Evolutionary conservation across 2,888 invertebrate genomes (phyloP).

Genomic region (Hyposoter dolosus): DNA sequence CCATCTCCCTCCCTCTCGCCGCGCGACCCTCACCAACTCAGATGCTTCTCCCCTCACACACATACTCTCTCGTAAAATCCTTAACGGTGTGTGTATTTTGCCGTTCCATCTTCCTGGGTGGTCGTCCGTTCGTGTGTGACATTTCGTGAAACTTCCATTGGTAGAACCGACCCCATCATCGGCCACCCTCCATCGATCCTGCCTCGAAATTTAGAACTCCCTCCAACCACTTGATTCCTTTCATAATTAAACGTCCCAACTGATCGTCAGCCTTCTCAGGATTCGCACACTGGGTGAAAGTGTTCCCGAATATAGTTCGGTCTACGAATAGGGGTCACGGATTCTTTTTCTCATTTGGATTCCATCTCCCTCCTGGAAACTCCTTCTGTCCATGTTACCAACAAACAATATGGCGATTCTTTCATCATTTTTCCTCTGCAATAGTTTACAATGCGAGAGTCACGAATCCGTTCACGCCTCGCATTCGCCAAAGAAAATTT

Average conservation of each 20-base stretch:
- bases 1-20: constrained; percentile 45
- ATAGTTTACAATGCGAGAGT: not conserved
- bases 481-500: too few species aligned
- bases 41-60: constrained; percentile 39
- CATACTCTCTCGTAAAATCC: constrained; percentile 14
- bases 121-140: constrained; percentile 35
- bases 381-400: not conserved
- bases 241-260: constrained; percentile 37
- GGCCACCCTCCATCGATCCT: constrained; percentile 45
- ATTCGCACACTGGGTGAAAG: constrained; percentile 39
- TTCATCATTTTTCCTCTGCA: not conserved
- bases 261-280: constrained; percentile 4
- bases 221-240: constrained; percentile 36
- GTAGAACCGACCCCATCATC: constrained; percentile 34
- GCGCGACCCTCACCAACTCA: constrained; percentile 47
- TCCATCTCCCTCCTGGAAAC: not conserved
- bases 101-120: constrained; percentile 29
- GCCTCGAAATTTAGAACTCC: constrained; percentile 16
- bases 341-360: not conserved
- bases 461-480: not conserved
- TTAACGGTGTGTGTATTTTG: constrained; percentile 15
- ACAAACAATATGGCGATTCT: constrained; percentile 16
- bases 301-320: constrained; percentile 5
- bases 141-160: constrained; percentile 67
- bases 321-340: constrained; percentile 30